phyloP scores from a whole-genome alignment of 2,888 invertebrate species.

The Lissocephala sabroskyi region DNA sequence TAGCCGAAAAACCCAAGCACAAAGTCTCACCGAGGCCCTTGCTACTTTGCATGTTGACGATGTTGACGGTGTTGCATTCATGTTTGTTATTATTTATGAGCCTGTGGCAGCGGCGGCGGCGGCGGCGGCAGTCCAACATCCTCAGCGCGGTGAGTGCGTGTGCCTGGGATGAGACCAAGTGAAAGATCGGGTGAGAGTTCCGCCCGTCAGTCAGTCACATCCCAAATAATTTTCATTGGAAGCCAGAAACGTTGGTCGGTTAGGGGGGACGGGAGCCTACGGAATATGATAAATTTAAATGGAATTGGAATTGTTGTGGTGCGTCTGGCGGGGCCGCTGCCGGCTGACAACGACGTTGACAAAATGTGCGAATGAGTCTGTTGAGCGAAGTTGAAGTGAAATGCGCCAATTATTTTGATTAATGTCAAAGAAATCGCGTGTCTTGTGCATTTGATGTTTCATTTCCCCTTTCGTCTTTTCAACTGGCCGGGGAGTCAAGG shows the following conservation, averaged over 20 bases:
- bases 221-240: conserved; percentile 67
- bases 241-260: conserved; percentile 4
- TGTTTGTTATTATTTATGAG: conserved; percentile 64
- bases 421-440: conserved; percentile 64
- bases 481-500: background rate
- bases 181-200: conserved; percentile 42
- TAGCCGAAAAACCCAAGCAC: too few species aligned
- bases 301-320: conserved; percentile 49
- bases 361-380: conserved; percentile 55
- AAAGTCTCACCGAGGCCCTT: too few species aligned
- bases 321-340: conserved; percentile 14
- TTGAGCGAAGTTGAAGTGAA: conserved; percentile 53
- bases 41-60: conserved; percentile 32
- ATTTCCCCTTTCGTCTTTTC: conserved; percentile 9
- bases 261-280: too few species aligned
- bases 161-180: conserved; percentile 14
- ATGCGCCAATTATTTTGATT: conserved; percentile 64
- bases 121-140: too few species aligned
- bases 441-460: conserved; percentile 55
- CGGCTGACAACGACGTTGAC: conserved; percentile 9
- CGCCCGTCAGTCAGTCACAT: conserved; percentile 46
- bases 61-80: conserved; percentile 38
- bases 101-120: too few species aligned
- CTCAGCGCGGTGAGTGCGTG: too few species aligned
- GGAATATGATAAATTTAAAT: conserved; percentile 65